Base-by-base conservation (phyloP, 2,797 vertebrate genomes). In the Sarcoramphus papa region DNA sequence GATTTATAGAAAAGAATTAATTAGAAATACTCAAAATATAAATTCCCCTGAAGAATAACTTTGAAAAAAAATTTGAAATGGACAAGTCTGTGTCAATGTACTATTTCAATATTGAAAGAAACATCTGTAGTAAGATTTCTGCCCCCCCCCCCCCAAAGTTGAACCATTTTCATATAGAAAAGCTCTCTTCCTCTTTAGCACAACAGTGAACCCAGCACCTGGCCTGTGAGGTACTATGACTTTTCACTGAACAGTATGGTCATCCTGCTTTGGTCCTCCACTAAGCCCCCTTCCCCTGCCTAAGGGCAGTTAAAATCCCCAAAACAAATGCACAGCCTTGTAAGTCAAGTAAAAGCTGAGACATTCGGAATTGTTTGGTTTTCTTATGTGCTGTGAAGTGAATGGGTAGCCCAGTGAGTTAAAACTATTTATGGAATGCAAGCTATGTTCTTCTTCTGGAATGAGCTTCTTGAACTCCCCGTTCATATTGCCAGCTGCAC, bases 381-480 rank as follows among this genome's bases (percentile, higher is more conserved):
- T 82, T 82, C 30, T 64, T 79, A 14, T 23, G 35, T 69, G n/a
- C 33, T 77, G 50, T 47, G 60, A 77, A 72, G 45, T 65, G 75
- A 95, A 40, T 12, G 78, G 35, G 50, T 59, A 53, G 60, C 18
- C 27, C 43, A 63, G 63, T 50, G 82, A 93, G n/a, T 50, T 84
- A 24, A 68, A 97, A 76, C 70, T 93, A 89, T 95, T 67, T 82
- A 4, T 33, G 31, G 86, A 95, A 92, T 95, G 86, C 6, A 27
- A 87, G 51, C 80, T 88, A 84, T 84, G 83, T 12, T 85, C 51
- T 12, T 73, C 54, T 62, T 90, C 50, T 89, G 77, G 63, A 93
- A 56, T 0, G 0, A 72, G 54, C 15, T 78, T 11, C 74, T 81
- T 69, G 73, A 94, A n/a, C 54, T 94, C 35, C 14, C 56, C 1